phyloP scores from a whole-genome alignment of 2,113 vertebrate species.

The Thalassoma bifasciatum region DNA sequence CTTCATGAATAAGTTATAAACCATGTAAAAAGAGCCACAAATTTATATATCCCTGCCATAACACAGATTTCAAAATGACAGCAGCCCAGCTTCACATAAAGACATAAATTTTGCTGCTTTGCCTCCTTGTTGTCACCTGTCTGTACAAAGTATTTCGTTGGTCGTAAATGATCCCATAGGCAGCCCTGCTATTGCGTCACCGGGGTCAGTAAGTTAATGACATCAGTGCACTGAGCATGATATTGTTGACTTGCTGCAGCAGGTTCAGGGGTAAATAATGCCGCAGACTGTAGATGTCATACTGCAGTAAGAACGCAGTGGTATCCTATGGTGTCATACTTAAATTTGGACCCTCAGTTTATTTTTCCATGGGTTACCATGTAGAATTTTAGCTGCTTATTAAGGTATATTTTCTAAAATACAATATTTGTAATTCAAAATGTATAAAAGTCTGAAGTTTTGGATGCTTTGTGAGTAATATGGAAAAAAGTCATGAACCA shows the following conservation, averaged over 20 bases:
- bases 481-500: no score
- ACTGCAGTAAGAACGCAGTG: not conserved
- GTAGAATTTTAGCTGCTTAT: not conserved
- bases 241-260: slow-evolving; percentile 7
- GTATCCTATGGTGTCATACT: no score
- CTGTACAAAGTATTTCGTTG: slow-evolving; percentile 2
- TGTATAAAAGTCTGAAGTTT: no score
- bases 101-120: not conserved
- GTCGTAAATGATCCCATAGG: slow-evolving; percentile 16
- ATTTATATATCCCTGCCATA: no score
- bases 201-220: slow-evolving; percentile 19
- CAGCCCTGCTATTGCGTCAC: slow-evolving; percentile 44
- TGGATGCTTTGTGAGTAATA: no score
- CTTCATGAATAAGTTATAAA: no score
- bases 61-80: not conserved
- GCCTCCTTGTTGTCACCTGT: slow-evolving; percentile 3
- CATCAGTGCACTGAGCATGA: slow-evolving; percentile 5
- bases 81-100: not conserved
- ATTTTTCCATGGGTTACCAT: not conserved
- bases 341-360: no score
- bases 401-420: no score
- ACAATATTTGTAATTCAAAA: no score
- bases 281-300: not conserved
- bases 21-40: no score
- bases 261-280: slow-evolving; percentile 2